A percentile compares a stretch with the other conserved stretches of the same genome.
Evolutionary conservation across 2,113 vertebrate genomes (phyloP).

Genomic region (Clupea harengus): DNA sequence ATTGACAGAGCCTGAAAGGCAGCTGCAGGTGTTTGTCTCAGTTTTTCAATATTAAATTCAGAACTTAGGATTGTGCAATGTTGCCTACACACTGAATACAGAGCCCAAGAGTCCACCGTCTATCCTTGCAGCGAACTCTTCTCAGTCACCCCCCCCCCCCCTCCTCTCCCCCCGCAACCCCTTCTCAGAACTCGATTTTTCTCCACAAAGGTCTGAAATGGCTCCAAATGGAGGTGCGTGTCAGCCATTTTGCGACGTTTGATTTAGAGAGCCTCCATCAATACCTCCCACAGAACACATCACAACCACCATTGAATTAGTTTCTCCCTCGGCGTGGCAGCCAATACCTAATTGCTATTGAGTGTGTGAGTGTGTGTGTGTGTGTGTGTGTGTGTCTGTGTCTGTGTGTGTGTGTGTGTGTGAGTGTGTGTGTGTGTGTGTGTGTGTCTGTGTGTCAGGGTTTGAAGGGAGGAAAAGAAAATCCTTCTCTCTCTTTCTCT

Average conservation of each 20-base stretch:
- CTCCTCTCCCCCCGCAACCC: neutral
- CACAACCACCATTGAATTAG: slow-evolving; percentile 10
- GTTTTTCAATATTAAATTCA: neutral
- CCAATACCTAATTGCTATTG: slow-evolving; percentile 16
- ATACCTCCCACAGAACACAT: slow-evolving; percentile 10
- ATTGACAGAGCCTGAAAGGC: neutral
- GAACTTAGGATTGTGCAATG: neutral
- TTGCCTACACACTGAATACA: neutral
- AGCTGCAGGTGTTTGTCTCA: neutral
- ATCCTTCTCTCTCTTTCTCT: neutral
- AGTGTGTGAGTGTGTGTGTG: slow-evolving; percentile 12
- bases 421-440: slow-evolving; percentile 4
- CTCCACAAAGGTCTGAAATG: slow-evolving; percentile 12
- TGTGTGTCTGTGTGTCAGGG: neutral
- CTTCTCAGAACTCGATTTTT: slow-evolving; percentile 12
- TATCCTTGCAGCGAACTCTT: neutral
- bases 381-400: slow-evolving; percentile 12
- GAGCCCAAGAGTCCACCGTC: neutral
- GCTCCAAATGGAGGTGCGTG: neutral
- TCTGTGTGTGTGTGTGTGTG: neutral
- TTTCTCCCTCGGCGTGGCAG: neutral
- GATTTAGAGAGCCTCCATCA: slow-evolving; percentile 8
- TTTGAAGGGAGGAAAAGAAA: neutral
- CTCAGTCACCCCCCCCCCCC: neutral
- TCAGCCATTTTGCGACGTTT: slow-evolving; percentile 8